Evolutionary conservation across 2,888 invertebrate genomes (phyloP), one percentile per base, ranked within the genome.

Genomic region (Caenorhabditis zanzibari): DNA sequence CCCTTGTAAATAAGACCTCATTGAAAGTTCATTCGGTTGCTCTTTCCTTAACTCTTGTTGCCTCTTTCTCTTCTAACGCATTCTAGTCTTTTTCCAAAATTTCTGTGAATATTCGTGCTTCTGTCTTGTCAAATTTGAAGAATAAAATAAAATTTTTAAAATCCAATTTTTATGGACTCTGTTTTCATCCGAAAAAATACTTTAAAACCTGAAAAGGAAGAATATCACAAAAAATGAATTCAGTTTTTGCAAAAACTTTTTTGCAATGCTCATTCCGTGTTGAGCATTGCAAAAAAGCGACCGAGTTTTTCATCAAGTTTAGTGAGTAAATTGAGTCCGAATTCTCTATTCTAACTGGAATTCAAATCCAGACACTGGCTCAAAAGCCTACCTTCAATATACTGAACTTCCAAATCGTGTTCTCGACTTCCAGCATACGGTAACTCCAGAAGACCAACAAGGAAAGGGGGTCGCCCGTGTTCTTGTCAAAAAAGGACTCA

Each of bases 401-500:
- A 80, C 87, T 1, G 90, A 88, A 75, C 82, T 92, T 0, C 84
- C 81, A 12, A 89, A 90, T 16, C 88, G 86, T 6, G 87, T 90
- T n/a, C 90, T 92, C 32, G 93, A 93, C 73, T 88, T 93, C 71
- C 90, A 92, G 82, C 93, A 93, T 84, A 93, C 93, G 6, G 92
- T 90, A 75, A 93, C 93, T 24, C 93, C 93, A 6, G 74, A 86
- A 49, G 89, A 90, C 38, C 91, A 90, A 66, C 90, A 91, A 81
- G 93, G 93, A n/a, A 90, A 92, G 74, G 93, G 93, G 5, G 86
- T 93, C 19, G 93, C 93, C 7, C 92, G 92, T 72, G 44, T 91
- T 35, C 87, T 93, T 38, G 93, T 92, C 9, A 88, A 92, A 96
- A 94, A 94, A 92, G 95, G 95, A 9, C 95, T 96, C 92, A 94